phyloP scores from a whole-genome alignment of 2,888 invertebrate genomes.

The Pharmacophagus antenor region DNA sequence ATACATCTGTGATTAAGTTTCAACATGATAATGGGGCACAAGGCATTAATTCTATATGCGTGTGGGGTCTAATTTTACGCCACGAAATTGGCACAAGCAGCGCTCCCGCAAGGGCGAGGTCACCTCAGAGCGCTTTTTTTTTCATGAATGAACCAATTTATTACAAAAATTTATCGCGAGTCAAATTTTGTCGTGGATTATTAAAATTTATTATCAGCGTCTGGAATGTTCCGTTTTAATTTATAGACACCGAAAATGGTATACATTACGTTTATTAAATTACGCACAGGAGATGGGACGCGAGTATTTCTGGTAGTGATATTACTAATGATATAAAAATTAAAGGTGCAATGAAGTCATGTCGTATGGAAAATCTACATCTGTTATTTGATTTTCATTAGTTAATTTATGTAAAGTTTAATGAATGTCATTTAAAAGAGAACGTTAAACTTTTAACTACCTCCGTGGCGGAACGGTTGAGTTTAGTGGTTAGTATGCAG shows the following conservation, averaged over 20 bases:
- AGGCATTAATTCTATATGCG: not conserved
- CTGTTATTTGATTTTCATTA: no score
- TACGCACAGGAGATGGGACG: not conserved
- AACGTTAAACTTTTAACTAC: no score
- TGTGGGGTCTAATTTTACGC: slow-evolving; percentile 3
- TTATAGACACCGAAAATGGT: slow-evolving; percentile 1
- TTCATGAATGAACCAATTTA: slow-evolving; percentile 28
- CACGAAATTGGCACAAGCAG: slow-evolving; percentile 21
- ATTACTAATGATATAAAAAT: not conserved
- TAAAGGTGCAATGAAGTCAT: no score
- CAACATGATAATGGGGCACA: not conserved
- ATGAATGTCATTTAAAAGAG: no score
- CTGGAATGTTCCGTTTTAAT: slow-evolving; percentile 13
- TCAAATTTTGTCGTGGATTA: slow-evolving; percentile 22
- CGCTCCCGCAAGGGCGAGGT: slow-evolving; percentile 19
- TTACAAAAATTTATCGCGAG: slow-evolving; percentile 26
- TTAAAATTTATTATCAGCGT: slow-evolving; percentile 21
- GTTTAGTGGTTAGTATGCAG: no score
- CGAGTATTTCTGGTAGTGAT: not conserved
- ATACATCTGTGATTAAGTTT: not conserved
- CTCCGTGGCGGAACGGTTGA: no score
- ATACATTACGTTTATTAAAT: not conserved
- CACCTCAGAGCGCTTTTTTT: slow-evolving; percentile 25
- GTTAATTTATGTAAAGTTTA: no score
- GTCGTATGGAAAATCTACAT: no score